Conservation (phyloP, 2,797 vertebrate genomes). For the Betta splendens region DNA sequence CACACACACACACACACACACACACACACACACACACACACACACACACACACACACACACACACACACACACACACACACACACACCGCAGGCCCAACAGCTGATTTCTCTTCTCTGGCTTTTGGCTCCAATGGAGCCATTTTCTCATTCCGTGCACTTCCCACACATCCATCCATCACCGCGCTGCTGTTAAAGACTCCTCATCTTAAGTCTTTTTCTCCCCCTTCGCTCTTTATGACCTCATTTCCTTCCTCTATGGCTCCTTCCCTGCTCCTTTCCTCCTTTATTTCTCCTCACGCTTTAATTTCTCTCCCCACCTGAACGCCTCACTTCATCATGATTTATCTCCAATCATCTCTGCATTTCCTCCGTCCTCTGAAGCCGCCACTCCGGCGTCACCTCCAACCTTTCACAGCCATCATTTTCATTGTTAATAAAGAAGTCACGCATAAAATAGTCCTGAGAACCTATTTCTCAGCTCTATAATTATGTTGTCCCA, state of each 20-base stretch:
- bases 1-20: conserved; percentile 3
- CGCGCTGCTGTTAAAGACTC: conserved; percentile 40
- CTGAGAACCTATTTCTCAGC: conserved; percentile 2
- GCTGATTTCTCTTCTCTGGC: conserved; percentile 43
- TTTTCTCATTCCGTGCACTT: conserved; percentile 58
- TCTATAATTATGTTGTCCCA: not conserved
- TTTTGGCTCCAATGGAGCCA: conserved; percentile 34
- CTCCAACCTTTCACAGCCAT: not conserved
- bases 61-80: conserved; percentile 3
- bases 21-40: conserved; percentile 3
- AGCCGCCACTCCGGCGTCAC: not conserved
- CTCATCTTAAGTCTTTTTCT: conserved; percentile 38
- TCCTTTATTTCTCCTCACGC: too few species aligned
- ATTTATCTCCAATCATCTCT: not conserved
- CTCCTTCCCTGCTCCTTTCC: not conserved
- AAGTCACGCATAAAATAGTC: not conserved
- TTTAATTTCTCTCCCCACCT: not conserved
- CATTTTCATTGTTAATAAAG: conserved; percentile 4
- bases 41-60: conserved; percentile 21
- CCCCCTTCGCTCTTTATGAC: conserved; percentile 25
- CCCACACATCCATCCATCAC: conserved; percentile 66
- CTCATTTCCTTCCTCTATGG: conserved; percentile 28
- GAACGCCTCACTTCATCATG: not conserved
- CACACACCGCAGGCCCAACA: conserved; percentile 14
- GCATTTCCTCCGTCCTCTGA: not conserved